These are phyloP conservation scores for Clamator glandarius DNA, from an alignment of 2,797 vertebrate species.

Conservation along the genomic window DNA sequence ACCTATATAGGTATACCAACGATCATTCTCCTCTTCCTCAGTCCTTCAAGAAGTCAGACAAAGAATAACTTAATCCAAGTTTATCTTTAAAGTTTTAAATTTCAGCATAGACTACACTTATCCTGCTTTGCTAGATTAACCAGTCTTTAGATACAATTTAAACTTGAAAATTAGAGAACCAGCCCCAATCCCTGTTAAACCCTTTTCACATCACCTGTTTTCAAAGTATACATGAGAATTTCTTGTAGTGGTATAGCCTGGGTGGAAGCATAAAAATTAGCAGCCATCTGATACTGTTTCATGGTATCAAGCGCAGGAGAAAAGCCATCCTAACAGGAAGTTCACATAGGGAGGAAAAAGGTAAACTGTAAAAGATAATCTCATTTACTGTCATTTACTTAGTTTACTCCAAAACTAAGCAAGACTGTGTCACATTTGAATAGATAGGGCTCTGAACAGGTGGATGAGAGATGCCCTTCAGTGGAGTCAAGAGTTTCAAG, in stretches of 20 bases:
- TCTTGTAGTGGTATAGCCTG: not conserved
- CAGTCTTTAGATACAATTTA: not conserved
- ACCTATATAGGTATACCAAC: not conserved
- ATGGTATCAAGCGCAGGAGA: not conserved
- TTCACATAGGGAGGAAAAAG: not conserved
- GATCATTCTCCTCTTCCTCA: slow-evolving; percentile 11
- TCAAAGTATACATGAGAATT: not conserved
- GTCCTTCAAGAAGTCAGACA: slow-evolving; percentile 34
- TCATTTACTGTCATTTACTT: not conserved
- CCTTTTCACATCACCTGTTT: not conserved
- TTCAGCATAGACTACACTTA: not conserved
- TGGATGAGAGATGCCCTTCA: too few relatives aligned
- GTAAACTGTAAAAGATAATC: not conserved
- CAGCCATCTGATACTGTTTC: not conserved
- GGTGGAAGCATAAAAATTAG: not conserved
- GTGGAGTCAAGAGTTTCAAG: too few relatives aligned
- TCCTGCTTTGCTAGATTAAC: not conserved
- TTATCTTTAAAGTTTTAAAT: not conserved
- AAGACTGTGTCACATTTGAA: not conserved
- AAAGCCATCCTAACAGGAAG: not conserved
- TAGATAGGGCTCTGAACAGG: too few relatives aligned
- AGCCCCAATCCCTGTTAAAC: not conserved
- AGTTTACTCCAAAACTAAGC: not conserved
- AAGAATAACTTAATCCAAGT: slow-evolving; percentile 13
- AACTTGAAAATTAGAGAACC: not conserved